phyloP scores from a whole-genome alignment of 2,888 invertebrate species.

The Noctua fimbriata region DNA sequence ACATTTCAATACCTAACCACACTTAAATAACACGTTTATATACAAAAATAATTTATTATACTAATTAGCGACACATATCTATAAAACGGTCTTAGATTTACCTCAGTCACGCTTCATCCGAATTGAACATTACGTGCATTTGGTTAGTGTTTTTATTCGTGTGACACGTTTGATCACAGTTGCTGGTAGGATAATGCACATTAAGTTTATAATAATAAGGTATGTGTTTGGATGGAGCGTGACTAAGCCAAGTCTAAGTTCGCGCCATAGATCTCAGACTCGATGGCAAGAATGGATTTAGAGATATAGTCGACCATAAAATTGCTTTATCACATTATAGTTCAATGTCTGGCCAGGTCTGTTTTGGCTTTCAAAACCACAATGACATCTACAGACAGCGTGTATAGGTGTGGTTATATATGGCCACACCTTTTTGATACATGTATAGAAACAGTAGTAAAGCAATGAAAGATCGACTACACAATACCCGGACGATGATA shows the following conservation, averaged over 20 bases:
- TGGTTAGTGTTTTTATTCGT: neutral
- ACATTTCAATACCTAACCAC: constrained; percentile 33
- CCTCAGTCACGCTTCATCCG: neutral
- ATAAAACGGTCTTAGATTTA: neutral
- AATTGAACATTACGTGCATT: neutral
- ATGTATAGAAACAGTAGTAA: neutral
- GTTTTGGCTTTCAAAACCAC: too few species aligned
- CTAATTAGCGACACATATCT: constrained; percentile 25
- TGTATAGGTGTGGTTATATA: too few species aligned
- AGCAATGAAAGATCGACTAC: neutral
- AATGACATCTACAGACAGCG: too few species aligned
- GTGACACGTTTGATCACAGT: neutral
- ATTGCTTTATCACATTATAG: neutral
- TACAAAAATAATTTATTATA: constrained; percentile 65
- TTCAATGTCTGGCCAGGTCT: neutral
- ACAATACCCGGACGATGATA: neutral
- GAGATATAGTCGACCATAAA: neutral
- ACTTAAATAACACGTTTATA: constrained; percentile 38
- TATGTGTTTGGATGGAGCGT: neutral
- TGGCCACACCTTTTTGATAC: too few species aligned
- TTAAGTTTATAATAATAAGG: neutral
- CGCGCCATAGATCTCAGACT: neutral
- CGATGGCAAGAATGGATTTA: constrained; percentile 6
- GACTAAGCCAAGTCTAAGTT: neutral
- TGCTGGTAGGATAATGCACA: neutral